Evolutionary conservation across 2,113 vertebrate species (phyloP), one percentile per base, ranked within the genome.

Genomic region (Emydura subglobosa): DNA sequence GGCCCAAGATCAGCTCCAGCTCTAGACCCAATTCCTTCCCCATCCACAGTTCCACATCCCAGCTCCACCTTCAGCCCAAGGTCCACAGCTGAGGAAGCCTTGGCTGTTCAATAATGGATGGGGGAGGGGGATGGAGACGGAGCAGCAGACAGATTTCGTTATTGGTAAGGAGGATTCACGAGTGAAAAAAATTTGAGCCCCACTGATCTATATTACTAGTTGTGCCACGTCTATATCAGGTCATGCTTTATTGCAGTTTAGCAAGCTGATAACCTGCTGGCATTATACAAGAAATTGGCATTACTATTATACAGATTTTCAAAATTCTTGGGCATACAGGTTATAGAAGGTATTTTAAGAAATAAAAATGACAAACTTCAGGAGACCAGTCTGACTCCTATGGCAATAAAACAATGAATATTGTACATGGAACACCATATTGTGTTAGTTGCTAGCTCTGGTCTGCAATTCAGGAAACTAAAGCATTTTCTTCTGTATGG

Each of bases 301-400:
- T 44, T 84, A 94, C 86, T n/a, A 55, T 59, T 79, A 79, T 95
- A 86, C 9, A 1, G 51, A 51, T 91, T 92, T 91, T 84, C n/a
- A 59, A 50, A 80, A 90, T 80, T 80, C 29, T 65, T 82, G 31
- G 82, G 21, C 90, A 76, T 7, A 25, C 7, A n/a, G 7, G 17
- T 5, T 80, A 29, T 79, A 74, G 51, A 90, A 93, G 27, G 79
- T 1, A 6, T 86, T 90, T 87, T 42, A 90, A 39, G 10, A 84
- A 79, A 76, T 53, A 76, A 93, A 93, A 86, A 21, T 34, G 86
- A 57, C 17, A 76, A 7, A 4, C 39, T 82, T 85, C 80, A 68
- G 74, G 88, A 91, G 85, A 22, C 10, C 88, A 17, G 31, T 49
- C 82, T 93, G 24, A 72, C 39, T 10, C 13, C 61, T 79, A 86